A percentile compares a stretch with the other conserved stretches of the same genome.
phyloP scores from a whole-genome alignment of 92 coral and sea anemone species.

The Montipora capitata region DNA sequence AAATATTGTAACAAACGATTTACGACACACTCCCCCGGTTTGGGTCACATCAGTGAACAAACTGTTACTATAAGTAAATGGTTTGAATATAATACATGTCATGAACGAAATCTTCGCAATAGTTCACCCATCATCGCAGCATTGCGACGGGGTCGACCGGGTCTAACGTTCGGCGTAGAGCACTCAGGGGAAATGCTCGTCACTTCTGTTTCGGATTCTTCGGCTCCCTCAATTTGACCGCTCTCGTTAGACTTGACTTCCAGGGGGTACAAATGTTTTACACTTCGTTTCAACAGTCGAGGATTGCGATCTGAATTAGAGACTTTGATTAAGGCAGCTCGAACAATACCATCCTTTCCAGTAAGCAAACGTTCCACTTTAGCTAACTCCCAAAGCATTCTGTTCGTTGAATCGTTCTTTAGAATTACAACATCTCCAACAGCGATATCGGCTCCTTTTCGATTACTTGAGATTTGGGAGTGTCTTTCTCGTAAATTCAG shows the following conservation, averaged over 20 bases:
- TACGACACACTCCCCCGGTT: constrained; percentile 21
- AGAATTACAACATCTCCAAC: not conserved
- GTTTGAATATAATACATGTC: too few species aligned
- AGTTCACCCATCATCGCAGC: too few species aligned
- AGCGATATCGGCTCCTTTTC: not conserved
- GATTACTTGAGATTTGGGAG: not conserved
- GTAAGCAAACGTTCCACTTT: not conserved
- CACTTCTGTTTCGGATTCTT: not conserved
- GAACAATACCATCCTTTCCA: not conserved
- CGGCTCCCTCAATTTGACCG: not conserved
- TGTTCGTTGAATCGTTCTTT: not conserved
- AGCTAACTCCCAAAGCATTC: constrained; percentile 1
- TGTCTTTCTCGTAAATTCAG: not conserved
- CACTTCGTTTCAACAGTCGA: too few species aligned
- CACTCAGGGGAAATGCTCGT: too few species aligned
- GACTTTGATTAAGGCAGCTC: constrained; percentile 1
- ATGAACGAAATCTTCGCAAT: too few species aligned
- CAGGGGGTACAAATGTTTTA: not conserved
- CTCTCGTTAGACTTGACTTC: not conserved
- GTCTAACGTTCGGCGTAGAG: too few species aligned
- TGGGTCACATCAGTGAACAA: constrained; percentile 4
- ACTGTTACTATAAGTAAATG: not conserved
- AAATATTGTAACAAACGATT: too few species aligned
- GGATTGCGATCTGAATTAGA: not conserved
- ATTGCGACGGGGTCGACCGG: too few species aligned